phyloP scores from a whole-genome alignment of 2,888 invertebrate species.

The Athalia cordata region DNA sequence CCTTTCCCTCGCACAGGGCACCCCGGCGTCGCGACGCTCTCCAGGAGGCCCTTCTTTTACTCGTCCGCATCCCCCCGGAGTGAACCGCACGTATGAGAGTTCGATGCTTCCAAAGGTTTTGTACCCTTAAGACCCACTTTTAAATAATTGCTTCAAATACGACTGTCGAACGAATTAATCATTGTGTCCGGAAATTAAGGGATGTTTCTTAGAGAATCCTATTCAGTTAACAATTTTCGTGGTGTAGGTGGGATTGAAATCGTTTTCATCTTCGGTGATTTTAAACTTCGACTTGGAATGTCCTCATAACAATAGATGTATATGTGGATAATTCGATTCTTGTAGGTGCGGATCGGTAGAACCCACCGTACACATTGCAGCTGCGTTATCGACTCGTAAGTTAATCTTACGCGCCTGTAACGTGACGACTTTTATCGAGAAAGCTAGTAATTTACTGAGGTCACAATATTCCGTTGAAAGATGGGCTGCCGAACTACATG shows the following conservation, averaged over 20 bases:
- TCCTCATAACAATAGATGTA: too few relatives aligned
- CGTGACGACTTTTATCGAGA: slow-evolving; percentile 14
- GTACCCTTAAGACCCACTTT: too few relatives aligned
- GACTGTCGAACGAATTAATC: too few relatives aligned
- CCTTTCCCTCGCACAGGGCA: background rate
- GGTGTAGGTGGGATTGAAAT: too few relatives aligned
- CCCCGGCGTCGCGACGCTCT: slow-evolving; percentile 18
- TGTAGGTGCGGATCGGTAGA: background rate
- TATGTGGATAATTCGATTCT: background rate
- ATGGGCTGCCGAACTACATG: background rate
- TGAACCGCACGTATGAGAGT: background rate
- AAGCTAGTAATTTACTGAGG: slow-evolving; percentile 15
- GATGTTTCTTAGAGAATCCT: too few relatives aligned
- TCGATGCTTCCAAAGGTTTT: background rate
- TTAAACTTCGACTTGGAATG: too few relatives aligned
- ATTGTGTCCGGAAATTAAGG: too few relatives aligned
- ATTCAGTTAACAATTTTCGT: too few relatives aligned
- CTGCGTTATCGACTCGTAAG: background rate
- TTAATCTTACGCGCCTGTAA: background rate
- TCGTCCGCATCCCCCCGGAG: background rate
- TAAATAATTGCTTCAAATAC: too few relatives aligned
- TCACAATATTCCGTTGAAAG: background rate
- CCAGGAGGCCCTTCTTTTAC: background rate
- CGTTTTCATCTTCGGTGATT: too few relatives aligned
- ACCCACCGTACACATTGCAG: background rate